Conservation (phyloP, 2,113 vertebrate genomes). For the Indri indri region DNA sequence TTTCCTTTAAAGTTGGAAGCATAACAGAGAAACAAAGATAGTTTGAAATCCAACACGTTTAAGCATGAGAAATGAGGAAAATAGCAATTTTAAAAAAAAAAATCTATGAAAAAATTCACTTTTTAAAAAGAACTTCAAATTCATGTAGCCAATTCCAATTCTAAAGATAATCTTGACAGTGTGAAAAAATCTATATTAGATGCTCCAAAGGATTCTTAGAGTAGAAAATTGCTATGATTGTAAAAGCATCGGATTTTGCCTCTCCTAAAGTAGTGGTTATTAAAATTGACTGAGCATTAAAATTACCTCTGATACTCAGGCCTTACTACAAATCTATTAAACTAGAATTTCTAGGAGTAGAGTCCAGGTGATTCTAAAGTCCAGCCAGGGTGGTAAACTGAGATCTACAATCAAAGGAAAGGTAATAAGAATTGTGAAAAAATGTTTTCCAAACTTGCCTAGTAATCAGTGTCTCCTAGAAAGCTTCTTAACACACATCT, state of each 20-base stretch:
- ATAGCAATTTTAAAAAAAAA: neutral
- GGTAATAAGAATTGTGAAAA: neutral
- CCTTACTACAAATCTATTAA: neutral
- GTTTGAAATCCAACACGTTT: neutral
- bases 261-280: neutral
- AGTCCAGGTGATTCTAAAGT: neutral
- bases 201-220: neutral
- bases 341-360: neutral
- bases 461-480: neutral
- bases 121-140: conserved; percentile 2
- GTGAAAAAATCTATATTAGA: neutral
- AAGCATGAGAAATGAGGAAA: neutral
- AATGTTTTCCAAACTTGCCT: neutral
- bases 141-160: neutral
- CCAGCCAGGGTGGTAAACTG: neutral
- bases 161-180: neutral
- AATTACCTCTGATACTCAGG: neutral
- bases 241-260: neutral
- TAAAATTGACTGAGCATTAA: neutral
- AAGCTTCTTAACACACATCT: neutral
- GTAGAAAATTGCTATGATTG: neutral
- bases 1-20: conserved; percentile 34
- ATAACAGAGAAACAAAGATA: neutral
- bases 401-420: neutral
- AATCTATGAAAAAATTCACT: too few species aligned